These are phyloP conservation scores for Coenobita brevimanus DNA, from an alignment of 1,140 invertebrate species.

Conservation along the genomic window DNA sequence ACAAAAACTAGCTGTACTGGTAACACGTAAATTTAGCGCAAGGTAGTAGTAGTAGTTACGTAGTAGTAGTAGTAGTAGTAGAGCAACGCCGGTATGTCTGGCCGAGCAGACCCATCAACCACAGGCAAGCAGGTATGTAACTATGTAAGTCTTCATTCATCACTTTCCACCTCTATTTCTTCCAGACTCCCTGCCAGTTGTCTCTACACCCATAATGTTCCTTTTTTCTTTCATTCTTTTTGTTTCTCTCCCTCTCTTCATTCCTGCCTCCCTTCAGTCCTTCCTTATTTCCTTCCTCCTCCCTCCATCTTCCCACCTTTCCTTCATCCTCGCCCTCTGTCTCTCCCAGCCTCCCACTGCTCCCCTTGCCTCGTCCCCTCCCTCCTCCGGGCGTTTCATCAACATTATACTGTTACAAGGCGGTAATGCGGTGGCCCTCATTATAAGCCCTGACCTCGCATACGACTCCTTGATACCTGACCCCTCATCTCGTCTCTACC, in stretches of 20 bases:
- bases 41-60: too few relatives aligned
- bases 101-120: too few relatives aligned
- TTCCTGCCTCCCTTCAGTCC: background rate
- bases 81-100: too few relatives aligned
- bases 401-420: constrained; percentile 59
- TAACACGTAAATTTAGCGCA: too few relatives aligned
- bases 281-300: background rate
- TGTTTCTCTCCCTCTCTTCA: background rate
- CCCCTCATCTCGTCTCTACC: background rate
- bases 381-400: background rate
- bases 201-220: background rate
- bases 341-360: background rate
- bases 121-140: too few relatives aligned
- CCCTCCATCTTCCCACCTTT: background rate
- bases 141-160: too few relatives aligned
- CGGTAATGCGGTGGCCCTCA: constrained; percentile 37
- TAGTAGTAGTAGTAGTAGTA: too few relatives aligned
- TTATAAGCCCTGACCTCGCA: constrained; percentile 24
- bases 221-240: background rate
- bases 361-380: background rate
- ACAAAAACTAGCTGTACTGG: too few relatives aligned
- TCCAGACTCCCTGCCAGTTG: background rate
- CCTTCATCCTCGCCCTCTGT: background rate
- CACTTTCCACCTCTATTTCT: background rate
- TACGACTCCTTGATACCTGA: constrained; percentile 31